A percentile compares a stretch with the other conserved stretches of the same genome.
These are phyloP conservation scores for Wiebesia pumilae DNA, from an alignment of 1,140 invertebrate genomes.

Conservation along the genomic window DNA sequence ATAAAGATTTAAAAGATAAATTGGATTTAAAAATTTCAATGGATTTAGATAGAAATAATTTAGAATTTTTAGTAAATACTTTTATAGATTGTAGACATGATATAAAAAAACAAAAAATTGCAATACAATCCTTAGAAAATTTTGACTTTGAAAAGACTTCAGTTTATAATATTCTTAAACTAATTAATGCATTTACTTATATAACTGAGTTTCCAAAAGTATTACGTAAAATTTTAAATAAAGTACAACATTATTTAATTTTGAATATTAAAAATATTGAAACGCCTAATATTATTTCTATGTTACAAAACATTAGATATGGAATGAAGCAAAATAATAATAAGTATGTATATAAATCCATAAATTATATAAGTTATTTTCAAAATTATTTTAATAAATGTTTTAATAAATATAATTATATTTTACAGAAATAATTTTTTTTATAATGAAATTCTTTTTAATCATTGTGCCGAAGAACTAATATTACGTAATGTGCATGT, in stretches of 20 bases:
- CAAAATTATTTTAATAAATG: not conserved
- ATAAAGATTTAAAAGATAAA: not conserved
- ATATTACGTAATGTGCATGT: not conserved
- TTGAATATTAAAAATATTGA: not conserved
- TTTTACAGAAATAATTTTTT: not conserved
- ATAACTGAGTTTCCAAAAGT: not conserved
- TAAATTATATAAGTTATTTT: no score
- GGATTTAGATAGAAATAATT: constrained; percentile 8
- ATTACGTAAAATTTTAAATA: not conserved
- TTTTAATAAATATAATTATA: not conserved
- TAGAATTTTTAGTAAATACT: not conserved
- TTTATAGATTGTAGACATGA: not conserved
- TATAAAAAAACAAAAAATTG: not conserved
- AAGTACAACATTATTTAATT: not conserved
- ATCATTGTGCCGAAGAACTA: not conserved
- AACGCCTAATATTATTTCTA: not conserved
- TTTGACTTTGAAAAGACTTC: not conserved
- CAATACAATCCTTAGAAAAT: not conserved
- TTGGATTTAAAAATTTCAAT: not conserved
- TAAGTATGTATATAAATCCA: not conserved
- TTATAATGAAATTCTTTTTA: not conserved
- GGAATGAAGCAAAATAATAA: no score
- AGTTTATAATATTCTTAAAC: not conserved
- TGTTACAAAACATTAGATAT: not conserved
- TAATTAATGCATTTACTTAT: not conserved